Base-by-base conservation (phyloP, 2,888 invertebrate genomes). In the Pristionchus japonicus region DNA sequence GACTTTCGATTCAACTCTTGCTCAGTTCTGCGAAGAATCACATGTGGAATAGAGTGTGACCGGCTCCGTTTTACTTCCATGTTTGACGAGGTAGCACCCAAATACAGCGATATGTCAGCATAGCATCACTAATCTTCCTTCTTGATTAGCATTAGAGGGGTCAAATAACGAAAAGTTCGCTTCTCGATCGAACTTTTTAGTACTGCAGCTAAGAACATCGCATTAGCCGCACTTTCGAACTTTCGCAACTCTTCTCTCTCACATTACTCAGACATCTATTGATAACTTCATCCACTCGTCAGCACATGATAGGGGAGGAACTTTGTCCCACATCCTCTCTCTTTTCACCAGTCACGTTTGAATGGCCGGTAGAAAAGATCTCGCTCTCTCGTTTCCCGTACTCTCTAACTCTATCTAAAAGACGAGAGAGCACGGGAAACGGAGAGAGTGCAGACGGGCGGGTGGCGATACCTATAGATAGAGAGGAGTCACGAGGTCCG, bases 271-370 rank as follows among this genome's bases (percentile, higher is more conserved):
- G n/a, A n/a, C n/a, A n/a, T n/a, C n/a, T n/a, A n/a, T n/a, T n/a
- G n/a, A n/a, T n/a, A n/a, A 13, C 43, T 43, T 27, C 43, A 37
- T 74, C 70, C n/a, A 57, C n/a, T 57, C 57, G 6, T n/a, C 43
- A 77, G 20, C 77, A 47, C 77, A 40, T 77, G 77, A 47, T 77
- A 43, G 27, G 47, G n/a, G 31, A n/a, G 27, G 49, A 52, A 52
- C 52, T 52, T 49, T 52, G 82, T 23, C 82, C 49, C 52, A 77
- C 27, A 77, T 77, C n/a, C 20, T 4, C 17, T 77, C 43, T 77
- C 77, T 3, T 27, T n/a, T 27, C 43, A 20, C 31, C 77, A 77
- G 77, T 77, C 77, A 77, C 77, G 77, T 77, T 77, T 77, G 57
- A 67, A 67, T 67, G 31, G 67, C 9, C 17, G 34, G 34, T 34